Evolutionary conservation across 2,797 vertebrate species (phyloP), one percentile per base, ranked within the genome.

Genomic region (Microctenopoma stevenorrisi): DNA sequence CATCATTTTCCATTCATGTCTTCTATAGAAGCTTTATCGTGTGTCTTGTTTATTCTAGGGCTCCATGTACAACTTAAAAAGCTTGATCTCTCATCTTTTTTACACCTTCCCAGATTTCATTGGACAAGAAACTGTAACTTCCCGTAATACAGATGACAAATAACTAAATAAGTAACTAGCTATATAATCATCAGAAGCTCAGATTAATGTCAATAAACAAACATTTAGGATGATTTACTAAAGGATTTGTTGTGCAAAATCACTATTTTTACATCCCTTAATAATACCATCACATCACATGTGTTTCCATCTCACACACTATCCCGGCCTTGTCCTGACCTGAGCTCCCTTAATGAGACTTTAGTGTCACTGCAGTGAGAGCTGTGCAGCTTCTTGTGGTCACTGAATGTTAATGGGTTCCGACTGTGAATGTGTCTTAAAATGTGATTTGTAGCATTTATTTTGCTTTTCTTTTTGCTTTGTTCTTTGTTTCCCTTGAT

Each of bases 1-100:
- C 81, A 74, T 81, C 55, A 72, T 83, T 83, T 85, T 66, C 66
- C 63, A 26, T 50, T 49, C 46, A 78, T 30, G 30, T 81, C 67
- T 42, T 79, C 66, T 47, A 15, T 33, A 55, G 56, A 70, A 64
- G 57, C 72, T 56, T 26, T 1, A 4, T 64, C 15, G 51, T 43
- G 12, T 9, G 18, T 72, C 28, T 59, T 77, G 67, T 83, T 82
- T 74, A 56, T 69, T 58, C 52, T 40, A 28, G 26, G 37, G 52
- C 44, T 66, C 53, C 56, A 43, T 40, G 51, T 74, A 56, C 10
- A 7, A 38, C 47, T n/a, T 38, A 65, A 66, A 64, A 70, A 40
- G 43, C 62, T 73, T 48, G 40, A 30, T 33, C 42, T 4, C 64
- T 62, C 72, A 75, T 52, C 55, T 71, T 38, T 38, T 38, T 38